Conservation (phyloP, 2,888 invertebrate genomes). For the Dynastes tityus region DNA sequence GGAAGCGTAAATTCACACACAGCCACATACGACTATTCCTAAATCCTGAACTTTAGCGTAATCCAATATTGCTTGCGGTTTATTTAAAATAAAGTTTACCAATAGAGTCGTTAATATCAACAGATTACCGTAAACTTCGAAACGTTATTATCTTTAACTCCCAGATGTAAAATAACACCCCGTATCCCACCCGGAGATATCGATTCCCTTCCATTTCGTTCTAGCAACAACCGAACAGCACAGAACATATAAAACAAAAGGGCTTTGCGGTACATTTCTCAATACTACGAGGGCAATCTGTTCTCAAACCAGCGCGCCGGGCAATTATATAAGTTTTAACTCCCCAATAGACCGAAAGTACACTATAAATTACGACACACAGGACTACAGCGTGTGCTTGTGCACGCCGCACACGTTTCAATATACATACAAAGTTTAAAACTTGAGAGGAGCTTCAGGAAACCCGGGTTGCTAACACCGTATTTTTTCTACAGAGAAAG, state of each 20-base stretch:
- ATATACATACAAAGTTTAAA: neutral
- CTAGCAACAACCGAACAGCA: neutral
- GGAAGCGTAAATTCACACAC: neutral
- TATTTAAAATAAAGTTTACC: slow-evolving; percentile 39
- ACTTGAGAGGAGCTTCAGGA: neutral
- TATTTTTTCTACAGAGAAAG: neutral
- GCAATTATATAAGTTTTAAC: slow-evolving; percentile 67
- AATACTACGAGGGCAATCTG: slow-evolving; percentile 64
- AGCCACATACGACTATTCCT: neutral
- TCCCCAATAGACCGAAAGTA: slow-evolving; percentile 56
- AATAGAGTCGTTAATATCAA: slow-evolving; percentile 43
- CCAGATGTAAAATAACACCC: slow-evolving; percentile 64
- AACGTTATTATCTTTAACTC: slow-evolving; percentile 56
- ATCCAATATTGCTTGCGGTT: slow-evolving; percentile 28
- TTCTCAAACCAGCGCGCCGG: slow-evolving; percentile 66
- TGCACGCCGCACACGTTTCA: too few species aligned
- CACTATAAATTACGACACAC: slow-evolving; percentile 53
- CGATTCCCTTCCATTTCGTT: neutral
- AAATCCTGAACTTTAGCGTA: slow-evolving; percentile 12
- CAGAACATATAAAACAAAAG: neutral
- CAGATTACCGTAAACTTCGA: slow-evolving; percentile 43
- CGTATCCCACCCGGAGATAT: slow-evolving; percentile 46
- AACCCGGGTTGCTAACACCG: neutral
- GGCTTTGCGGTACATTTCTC: slow-evolving; percentile 60
- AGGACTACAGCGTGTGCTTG: neutral